Base-by-base conservation (phyloP, 2,113 vertebrate species). In the Gymnogyps californianus region DNA sequence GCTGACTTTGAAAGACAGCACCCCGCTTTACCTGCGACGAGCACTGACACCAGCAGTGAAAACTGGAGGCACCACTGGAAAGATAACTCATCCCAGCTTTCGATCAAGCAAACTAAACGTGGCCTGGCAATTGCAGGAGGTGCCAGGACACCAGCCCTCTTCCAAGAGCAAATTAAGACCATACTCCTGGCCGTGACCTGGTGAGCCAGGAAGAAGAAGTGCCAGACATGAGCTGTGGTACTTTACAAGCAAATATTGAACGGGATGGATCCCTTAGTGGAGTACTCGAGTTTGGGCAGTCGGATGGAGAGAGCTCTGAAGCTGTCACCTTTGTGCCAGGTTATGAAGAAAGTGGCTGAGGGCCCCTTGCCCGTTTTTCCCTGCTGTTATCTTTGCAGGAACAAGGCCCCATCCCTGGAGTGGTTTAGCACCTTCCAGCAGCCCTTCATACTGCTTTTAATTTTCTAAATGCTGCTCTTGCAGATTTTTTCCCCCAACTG, bases 181-280 rank as follows among this genome's bases (percentile, higher is more conserved):
- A 1, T 31, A 11, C 4, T 91, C 49, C 59, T 91, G 66, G 36
- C 47, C 9, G 1, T 46, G 36, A 25, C 20, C 25, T 62, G 44
- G 49, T n/a, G 31, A 75, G 55, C 42, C 18, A 16, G 19, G 47
- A 44, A 54, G 59, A 40, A 84, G 15, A 55, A 16, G 36, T 40
- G 25, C 32, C n/a, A 40, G 65, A 17, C 6, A 0, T 17, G 46
- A 32, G 84, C 32, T 1, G 0, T 28, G 36, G 42, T 62, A 29
- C 55, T 65, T 52, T 12, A 28, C 8, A 6, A 59, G 77, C 46
- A 66, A 71, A 64, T 36, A 21, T 21, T 10, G 38, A 12, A n/a
- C 4, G 26, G 29, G 58, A 7, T 47, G 69, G 32, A 28, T 74
- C 38, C 28, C 7, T 9, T 34, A 58, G 40, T 34, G 61, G 49